Percentiles rank a stretch among this genome's conserved stretches.
phyloP scores from a whole-genome alignment of 2,888 invertebrate species.

The Caenorhabditis drosophilae region DNA sequence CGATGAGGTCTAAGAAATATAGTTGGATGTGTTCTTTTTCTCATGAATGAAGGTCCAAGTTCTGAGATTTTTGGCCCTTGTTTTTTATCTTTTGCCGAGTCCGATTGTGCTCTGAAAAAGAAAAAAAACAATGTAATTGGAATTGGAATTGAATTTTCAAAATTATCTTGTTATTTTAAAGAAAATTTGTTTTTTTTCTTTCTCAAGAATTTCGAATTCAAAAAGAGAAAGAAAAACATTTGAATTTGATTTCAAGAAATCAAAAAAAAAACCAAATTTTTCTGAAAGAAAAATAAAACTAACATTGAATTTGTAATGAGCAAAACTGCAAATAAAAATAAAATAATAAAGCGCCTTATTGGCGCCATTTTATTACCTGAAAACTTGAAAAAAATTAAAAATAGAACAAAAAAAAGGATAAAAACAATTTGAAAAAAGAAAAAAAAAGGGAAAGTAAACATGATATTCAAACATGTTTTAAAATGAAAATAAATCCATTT shows the following conservation, averaged over 20 bases:
- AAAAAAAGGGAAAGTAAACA: neutral
- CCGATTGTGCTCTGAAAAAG: constrained; percentile 29
- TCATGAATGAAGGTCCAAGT: constrained; percentile 32
- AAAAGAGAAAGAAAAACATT: too few species aligned
- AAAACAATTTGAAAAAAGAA: too few species aligned
- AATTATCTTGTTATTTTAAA: neutral
- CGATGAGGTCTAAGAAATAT: constrained; percentile 14
- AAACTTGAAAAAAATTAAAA: constrained; percentile 1
- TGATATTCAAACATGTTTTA: too few species aligned
- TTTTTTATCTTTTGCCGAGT: constrained; percentile 37
- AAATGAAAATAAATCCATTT: too few species aligned
- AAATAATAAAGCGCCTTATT: constrained; percentile 36
- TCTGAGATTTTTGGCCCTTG: constrained; percentile 30
- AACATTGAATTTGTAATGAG: constrained; percentile 25
- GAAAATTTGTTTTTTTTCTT: neutral
- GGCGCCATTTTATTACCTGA: constrained; percentile 39
- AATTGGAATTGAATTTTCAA: neutral
- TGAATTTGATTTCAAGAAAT: neutral
- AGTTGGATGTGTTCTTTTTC: constrained; percentile 25
- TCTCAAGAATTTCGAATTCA: neutral
- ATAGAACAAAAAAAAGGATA: neutral
- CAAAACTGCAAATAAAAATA: constrained; percentile 31
- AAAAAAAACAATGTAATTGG: too few species aligned
- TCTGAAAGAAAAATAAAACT: constrained; percentile 9
- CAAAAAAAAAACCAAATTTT: too few species aligned